A percentile compares a stretch with the other conserved stretches of the same genome.
Evolutionary conservation across 2,113 vertebrate species (phyloP).

Genomic region (Mola mola): DNA sequence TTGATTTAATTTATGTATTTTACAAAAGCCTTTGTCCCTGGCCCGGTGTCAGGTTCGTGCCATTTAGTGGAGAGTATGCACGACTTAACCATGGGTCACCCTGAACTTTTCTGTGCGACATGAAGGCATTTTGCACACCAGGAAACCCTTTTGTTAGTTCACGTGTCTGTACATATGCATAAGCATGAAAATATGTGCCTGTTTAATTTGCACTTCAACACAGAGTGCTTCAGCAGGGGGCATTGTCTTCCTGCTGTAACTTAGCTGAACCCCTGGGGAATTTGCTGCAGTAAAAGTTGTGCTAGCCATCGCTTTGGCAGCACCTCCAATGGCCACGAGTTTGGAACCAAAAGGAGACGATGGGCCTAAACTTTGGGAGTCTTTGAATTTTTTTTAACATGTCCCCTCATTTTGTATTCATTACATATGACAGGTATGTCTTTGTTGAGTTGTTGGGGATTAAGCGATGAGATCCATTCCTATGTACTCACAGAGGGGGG

Average conservation of each 20-base stretch:
- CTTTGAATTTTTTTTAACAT: background rate
- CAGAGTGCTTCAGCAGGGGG: slow-evolving; percentile 9
- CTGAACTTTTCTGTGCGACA: slow-evolving; percentile 10
- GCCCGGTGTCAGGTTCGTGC: no score
- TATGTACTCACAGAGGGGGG: slow-evolving; percentile 32
- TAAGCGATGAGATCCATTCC: slow-evolving; percentile 25
- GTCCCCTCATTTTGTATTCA: slow-evolving; percentile 28
- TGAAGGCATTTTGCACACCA: slow-evolving; percentile 6
- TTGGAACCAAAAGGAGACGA: slow-evolving; percentile 10
- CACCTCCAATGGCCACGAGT: background rate
- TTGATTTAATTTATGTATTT: no score
- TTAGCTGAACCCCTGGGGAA: no score
- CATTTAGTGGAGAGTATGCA: background rate
- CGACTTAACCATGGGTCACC: slow-evolving; percentile 11
- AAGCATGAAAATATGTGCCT: slow-evolving; percentile 19
- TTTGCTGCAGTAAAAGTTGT: slow-evolving; percentile 31
- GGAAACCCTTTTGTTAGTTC: slow-evolving; percentile 16
- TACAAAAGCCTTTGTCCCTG: no score
- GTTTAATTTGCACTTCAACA: slow-evolving; percentile 25
- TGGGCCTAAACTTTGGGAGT: slow-evolving; percentile 14
- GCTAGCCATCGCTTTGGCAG: slow-evolving; percentile 12
- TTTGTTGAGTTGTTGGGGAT: slow-evolving; percentile 26
- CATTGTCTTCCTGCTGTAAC: slow-evolving; percentile 3
- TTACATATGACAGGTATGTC: slow-evolving; percentile 39
- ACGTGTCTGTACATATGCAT: background rate